Evolutionary conservation across 2,888 invertebrate species (phyloP).

Genomic region (Balanococcus diminutus): DNA sequence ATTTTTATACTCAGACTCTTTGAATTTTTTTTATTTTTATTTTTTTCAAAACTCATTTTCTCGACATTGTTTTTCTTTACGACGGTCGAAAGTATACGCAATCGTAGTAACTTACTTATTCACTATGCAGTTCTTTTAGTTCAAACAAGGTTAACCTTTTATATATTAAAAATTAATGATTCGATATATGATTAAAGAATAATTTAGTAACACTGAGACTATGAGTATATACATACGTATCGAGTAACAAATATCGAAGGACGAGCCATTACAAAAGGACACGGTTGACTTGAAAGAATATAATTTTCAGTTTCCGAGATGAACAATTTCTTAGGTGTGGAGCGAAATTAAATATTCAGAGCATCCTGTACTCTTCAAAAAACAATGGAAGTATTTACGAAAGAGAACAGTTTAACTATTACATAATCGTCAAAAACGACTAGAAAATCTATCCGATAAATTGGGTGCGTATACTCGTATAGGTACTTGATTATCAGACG

Average conservation of each 20-base stretch:
- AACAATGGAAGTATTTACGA: constrained; percentile 48
- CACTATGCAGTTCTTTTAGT: background rate
- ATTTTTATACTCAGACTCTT: background rate
- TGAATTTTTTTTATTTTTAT: background rate
- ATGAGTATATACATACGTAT: background rate
- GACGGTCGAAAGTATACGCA: background rate
- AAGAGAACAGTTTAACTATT: constrained; percentile 27
- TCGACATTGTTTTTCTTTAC: background rate
- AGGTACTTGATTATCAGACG: background rate
- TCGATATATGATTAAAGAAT: constrained; percentile 47
- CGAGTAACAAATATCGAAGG: constrained; percentile 49
- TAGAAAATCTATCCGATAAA: background rate
- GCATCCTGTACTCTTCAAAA: constrained; percentile 45
- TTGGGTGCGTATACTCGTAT: background rate
- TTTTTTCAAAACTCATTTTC: background rate
- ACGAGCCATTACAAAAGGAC: constrained; percentile 43
- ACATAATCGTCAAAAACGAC: constrained; percentile 1
- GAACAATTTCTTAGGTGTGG: constrained; percentile 43
- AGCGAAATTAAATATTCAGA: constrained; percentile 47
- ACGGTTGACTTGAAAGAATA: constrained; percentile 50
- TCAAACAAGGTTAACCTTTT: constrained; percentile 38
- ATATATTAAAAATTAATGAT: constrained; percentile 47
- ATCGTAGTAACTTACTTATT: background rate
- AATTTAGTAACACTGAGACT: constrained; percentile 43
- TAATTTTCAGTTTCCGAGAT: constrained; percentile 51